Evolutionary conservation across 2,797 vertebrate species (phyloP).

Genomic region (Falco concolor): DNA sequence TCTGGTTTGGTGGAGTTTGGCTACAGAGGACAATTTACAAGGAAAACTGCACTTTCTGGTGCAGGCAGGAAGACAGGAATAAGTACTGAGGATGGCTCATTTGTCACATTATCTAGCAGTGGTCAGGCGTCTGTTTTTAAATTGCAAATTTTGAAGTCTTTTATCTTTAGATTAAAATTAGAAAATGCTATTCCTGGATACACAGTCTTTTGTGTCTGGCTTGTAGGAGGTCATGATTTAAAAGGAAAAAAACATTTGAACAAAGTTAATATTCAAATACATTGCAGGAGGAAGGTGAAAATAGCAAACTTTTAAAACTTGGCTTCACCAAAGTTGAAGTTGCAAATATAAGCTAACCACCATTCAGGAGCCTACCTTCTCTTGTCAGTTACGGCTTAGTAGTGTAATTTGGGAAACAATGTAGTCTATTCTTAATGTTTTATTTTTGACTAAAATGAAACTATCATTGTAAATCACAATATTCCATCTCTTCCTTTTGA

Average conservation of each 20-base stretch:
- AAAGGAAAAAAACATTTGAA: neutral
- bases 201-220: neutral
- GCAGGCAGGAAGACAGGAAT: neutral
- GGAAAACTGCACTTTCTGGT: neutral
- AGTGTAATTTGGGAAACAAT: too few species aligned
- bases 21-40: neutral
- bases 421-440: neutral
- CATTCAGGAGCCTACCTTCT: neutral
- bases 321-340: neutral
- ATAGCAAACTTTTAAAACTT: neutral
- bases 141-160: neutral
- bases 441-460: neutral
- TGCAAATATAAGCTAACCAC: neutral
- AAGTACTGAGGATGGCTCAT: neutral
- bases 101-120: neutral
- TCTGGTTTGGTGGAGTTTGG: neutral
- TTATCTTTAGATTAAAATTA: neutral
- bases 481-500: neutral
- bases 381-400: neutral
- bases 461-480: neutral
- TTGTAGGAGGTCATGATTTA: neutral
- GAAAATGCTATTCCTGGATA: neutral
- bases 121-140: neutral
- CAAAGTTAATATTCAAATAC: neutral
- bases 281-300: neutral